Percentiles rank a stretch among this genome's conserved stretches.
Evolutionary conservation across 1,140 invertebrate genomes (phyloP).

Genomic region (Camponotus vicinus): DNA sequence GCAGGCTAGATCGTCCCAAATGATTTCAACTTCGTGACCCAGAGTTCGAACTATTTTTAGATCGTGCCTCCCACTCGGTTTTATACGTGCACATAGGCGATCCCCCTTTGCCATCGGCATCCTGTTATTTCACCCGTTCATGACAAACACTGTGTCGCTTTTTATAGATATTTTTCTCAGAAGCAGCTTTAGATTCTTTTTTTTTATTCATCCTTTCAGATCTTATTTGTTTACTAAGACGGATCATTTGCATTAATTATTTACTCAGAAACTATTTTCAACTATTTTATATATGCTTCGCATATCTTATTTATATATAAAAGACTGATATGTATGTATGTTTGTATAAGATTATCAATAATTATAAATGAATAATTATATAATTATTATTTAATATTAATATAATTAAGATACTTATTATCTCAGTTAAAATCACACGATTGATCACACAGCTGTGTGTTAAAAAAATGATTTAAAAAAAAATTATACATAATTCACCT

Average conservation of each 20-base stretch:
- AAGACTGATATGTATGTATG: not conserved
- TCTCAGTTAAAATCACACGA: not conserved
- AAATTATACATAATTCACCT: not conserved
- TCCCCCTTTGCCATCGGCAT: constrained; percentile 46
- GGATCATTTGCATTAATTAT: not conserved
- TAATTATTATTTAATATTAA: constrained; percentile 6
- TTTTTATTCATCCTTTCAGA: constrained; percentile 40
- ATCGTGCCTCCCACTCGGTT: constrained; percentile 38
- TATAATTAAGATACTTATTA: not conserved
- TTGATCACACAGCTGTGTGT: not conserved
- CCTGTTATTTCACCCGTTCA: constrained; percentile 50
- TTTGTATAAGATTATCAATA: not conserved
- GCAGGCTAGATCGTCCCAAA: constrained; percentile 51
- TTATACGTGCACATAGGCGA: constrained; percentile 47
- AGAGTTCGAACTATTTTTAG: constrained; percentile 71
- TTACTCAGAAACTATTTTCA: not conserved
- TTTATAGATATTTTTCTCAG: constrained; percentile 60
- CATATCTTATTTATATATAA: not conserved
- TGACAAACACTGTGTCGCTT: constrained; percentile 53
- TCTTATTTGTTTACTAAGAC: constrained; percentile 14
- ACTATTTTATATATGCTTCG: not conserved
- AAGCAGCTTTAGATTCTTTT: not conserved
- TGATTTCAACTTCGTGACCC: constrained; percentile 69
- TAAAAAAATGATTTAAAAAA: not conserved
- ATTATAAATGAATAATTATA: not conserved